Base-by-base conservation (phyloP, 2,888 invertebrate species). In the Apomyelois bistriatella region DNA sequence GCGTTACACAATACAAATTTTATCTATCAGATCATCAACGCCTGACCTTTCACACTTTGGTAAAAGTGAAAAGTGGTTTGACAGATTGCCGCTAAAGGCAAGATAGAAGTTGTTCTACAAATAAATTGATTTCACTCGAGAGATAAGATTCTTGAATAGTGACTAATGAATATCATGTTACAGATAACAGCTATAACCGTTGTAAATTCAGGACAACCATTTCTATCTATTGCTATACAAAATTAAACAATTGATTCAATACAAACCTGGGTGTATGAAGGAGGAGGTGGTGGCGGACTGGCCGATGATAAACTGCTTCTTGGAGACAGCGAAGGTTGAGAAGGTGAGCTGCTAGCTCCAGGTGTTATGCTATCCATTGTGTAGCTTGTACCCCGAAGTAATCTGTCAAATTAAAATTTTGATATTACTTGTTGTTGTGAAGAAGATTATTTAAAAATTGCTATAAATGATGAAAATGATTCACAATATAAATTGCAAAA, bases 271-370 rank as follows among this genome's bases (percentile, higher is more conserved):
- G 76, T 87, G 56, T 90, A 90, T 13, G 89, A 85, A 38, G 90
- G 90, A 16, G 89, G 89, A 0, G 89, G 88, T 92, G 68, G 97
- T 0, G 97, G 97, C 38, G 97, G 97, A 59, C 97, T 96, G 58
- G 97, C 95, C 22, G 97, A 95, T 2, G 96, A 96, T 16, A 97
- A 82, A 60, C 96, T 96, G 74, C 97, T 97, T 59, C 96, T 92
- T 0, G 97, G 96, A 22, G 96, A 96, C 42, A 96, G 81, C 10
- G 96, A 96, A 7, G 96, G 95, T 74, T 96, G 96, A 1, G 96
- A 96, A 50, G 81, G 85, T 1, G 84, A 86, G 62, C 86, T 87
- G 59, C 94, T 93, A 3, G 95, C 95, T 13, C 94, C 94, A 32
- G 94, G 94, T 1, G 93, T 93, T 28, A 87, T 90, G 47, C 91